Conservation (phyloP, 2,113 vertebrate genomes). For the Calypte anna region DNA sequence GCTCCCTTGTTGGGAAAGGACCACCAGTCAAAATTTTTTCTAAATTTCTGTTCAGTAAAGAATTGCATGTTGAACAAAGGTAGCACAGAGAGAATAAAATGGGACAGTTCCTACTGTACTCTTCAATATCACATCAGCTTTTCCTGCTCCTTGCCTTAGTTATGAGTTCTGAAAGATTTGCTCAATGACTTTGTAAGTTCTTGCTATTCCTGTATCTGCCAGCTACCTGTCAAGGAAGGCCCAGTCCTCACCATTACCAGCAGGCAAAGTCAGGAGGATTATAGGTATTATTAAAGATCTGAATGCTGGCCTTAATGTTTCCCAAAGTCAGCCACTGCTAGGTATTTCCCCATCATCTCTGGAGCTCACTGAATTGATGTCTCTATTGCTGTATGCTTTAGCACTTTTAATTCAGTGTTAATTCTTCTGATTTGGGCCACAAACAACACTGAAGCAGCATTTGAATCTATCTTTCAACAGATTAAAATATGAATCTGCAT, state of each 20-base stretch:
- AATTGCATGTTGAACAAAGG: background rate
- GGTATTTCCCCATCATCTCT: fast-evolving
- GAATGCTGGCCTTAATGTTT: background rate
- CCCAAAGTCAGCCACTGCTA: background rate
- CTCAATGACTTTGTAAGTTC: background rate
- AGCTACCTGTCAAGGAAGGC: background rate
- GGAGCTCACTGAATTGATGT: background rate
- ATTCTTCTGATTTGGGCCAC: background rate
- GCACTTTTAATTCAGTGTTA: background rate
- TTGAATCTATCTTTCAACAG: background rate
- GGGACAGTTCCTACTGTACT: background rate
- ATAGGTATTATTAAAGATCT: background rate
- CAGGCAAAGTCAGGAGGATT: background rate
- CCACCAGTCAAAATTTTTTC: background rate
- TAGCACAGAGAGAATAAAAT: background rate
- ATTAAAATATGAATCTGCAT: background rate
- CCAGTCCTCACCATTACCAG: background rate
- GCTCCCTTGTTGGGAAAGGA: background rate
- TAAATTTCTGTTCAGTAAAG: background rate
- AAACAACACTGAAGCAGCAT: background rate
- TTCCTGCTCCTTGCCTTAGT: background rate
- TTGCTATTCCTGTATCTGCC: background rate
- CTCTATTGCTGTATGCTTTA: background rate
- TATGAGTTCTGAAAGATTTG: background rate
- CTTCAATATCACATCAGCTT: background rate